phyloP scores from a whole-genome alignment of 2,888 invertebrate genomes.

The Leucophora obtusa region DNA sequence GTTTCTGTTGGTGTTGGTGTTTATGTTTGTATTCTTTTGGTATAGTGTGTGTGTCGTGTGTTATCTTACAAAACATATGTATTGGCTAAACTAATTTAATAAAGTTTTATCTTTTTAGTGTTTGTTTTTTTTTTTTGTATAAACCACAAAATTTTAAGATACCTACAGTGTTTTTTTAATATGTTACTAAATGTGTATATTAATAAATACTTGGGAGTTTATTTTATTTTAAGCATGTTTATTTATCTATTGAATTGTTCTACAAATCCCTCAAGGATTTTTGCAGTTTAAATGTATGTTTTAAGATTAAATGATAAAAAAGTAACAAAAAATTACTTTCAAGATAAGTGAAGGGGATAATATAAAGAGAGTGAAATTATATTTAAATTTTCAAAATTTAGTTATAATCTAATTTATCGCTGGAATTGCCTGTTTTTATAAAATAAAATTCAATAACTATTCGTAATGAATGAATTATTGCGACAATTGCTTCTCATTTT shows the following conservation, averaged over 20 bases:
- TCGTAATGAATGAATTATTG: no score
- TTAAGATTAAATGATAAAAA: neutral
- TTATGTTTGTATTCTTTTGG: slow-evolving; percentile 1
- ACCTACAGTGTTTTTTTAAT: neutral
- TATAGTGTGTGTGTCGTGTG: slow-evolving; percentile 25
- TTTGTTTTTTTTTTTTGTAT: slow-evolving; percentile 7
- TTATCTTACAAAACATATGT: slow-evolving; percentile 49
- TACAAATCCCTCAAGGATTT: neutral
- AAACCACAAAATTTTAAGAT: neutral
- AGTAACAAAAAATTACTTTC: neutral
- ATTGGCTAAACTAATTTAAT: slow-evolving; percentile 54
- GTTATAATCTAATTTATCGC: no score
- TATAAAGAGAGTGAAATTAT: neutral
- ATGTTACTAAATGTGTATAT: neutral
- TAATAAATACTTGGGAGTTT: neutral
- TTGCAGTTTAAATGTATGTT: neutral
- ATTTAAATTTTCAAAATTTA: no score
- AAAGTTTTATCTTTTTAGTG: slow-evolving; percentile 43
- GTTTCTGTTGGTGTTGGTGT: neutral
- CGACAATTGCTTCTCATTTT: no score
- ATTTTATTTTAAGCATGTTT: neutral
- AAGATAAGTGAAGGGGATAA: neutral
- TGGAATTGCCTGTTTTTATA: no score
- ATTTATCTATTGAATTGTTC: neutral
- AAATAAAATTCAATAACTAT: no score